Evolutionary conservation across 2,797 vertebrate genomes (phyloP).

Genomic region (Amphiprion clarkii): DNA sequence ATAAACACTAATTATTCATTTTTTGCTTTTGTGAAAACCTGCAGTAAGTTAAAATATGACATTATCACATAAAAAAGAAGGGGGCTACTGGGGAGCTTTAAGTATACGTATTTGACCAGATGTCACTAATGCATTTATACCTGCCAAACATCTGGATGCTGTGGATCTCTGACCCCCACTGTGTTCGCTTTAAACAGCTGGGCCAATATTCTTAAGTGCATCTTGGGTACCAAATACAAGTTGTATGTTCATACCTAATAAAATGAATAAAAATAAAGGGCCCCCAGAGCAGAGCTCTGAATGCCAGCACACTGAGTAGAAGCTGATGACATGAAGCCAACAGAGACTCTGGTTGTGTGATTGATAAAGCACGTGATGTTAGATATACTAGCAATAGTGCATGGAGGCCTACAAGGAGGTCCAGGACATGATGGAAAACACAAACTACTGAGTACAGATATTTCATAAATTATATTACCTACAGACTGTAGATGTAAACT

Average conservation of each 20-base stretch:
- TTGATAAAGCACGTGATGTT: conserved; percentile 6
- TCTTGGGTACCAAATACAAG: not conserved
- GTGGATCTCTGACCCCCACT: not conserved
- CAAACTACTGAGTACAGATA: not conserved
- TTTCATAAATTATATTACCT: not conserved
- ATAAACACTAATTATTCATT: no score
- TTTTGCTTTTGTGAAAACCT: not conserved
- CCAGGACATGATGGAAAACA: not conserved
- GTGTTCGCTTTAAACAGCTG: not conserved
- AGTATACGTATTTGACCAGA: not conserved
- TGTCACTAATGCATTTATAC: not conserved
- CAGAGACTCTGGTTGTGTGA: not conserved
- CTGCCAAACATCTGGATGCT: conserved; percentile 2
- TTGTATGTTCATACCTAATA: not conserved
- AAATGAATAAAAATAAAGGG: not conserved
- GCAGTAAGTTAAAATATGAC: not conserved
- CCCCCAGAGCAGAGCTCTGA: not conserved
- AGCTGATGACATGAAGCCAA: not conserved
- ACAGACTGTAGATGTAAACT: not conserved
- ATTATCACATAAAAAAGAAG: not conserved
- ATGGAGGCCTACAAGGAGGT: not conserved
- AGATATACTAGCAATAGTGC: not conserved
- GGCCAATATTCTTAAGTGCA: not conserved
- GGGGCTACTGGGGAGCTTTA: not conserved
- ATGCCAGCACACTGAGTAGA: not conserved